These are phyloP conservation scores for Wiebesia pumilae DNA, from an alignment of 1,140 invertebrate genomes.

Conservation along the genomic window DNA sequence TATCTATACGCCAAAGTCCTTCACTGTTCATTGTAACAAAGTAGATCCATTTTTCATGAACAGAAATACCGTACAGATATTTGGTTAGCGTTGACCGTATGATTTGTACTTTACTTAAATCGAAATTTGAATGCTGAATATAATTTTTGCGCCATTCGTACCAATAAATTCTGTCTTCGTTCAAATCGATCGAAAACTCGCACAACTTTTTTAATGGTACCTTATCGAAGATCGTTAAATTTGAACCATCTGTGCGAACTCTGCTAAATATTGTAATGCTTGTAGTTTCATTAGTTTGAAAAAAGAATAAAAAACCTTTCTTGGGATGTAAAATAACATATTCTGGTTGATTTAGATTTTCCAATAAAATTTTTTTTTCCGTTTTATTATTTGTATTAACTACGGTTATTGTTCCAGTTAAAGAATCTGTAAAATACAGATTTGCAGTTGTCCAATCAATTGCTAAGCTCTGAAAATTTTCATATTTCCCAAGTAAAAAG, in stretches of 20 bases:
- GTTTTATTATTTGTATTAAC: neutral
- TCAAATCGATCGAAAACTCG: constrained; percentile 21
- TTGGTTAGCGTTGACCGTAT: neutral
- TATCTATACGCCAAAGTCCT: constrained; percentile 36
- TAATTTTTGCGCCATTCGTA: constrained; percentile 21
- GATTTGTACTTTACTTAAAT: neutral
- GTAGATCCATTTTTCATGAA: constrained; percentile 43
- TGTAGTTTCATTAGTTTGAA: constrained; percentile 18
- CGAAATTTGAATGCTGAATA: constrained; percentile 20
- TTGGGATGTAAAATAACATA: constrained; percentile 13
- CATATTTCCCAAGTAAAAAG: neutral
- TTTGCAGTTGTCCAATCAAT: neutral
- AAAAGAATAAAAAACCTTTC: constrained; percentile 24
- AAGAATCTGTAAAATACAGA: constrained; percentile 23
- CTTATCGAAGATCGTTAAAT: constrained; percentile 21
- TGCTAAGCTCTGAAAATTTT: constrained; percentile 36
- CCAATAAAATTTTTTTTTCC: neutral
- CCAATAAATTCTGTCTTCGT: constrained; percentile 39
- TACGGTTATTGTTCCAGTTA: neutral
- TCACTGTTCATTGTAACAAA: neutral
- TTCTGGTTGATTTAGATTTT: constrained; percentile 26
- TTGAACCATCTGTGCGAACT: constrained; percentile 10
- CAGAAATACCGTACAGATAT: neutral
- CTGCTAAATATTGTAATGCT: neutral
- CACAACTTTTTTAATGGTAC: neutral